Base-by-base conservation (phyloP, 2,888 invertebrate genomes). In the Clepsis dumicolana region DNA sequence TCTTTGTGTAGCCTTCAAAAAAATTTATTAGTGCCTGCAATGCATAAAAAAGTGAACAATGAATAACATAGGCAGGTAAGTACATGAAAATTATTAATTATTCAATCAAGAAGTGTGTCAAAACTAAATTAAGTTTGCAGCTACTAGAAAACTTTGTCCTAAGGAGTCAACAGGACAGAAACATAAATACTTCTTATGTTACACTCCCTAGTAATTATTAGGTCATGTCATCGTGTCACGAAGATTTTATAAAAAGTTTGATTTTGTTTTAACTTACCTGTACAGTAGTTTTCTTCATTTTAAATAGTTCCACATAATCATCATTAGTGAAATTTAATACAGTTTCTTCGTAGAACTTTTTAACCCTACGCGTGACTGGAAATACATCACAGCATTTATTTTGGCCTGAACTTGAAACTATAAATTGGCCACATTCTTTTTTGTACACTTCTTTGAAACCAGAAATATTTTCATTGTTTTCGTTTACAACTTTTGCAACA, bases 241-340 rank as follows among this genome's bases (percentile, higher is more conserved):
- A n/a, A n/a, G n/a, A n/a, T 29, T 29, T 29, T 35, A 14, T 35
- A 35, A 35, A 3, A 35, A 35, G 35, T 35, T 35, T 8, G 35
- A 35, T 12, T 7, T 44, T 44, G 1, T 48, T 12, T 1, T 12
- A 5, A 61, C 64, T 67, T 78, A 92, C 93, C 88, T 88, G 80
- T 35, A 89, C 85, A 65, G 93, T 93, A 56, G 73, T 79, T 74
- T 78, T 90, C 64, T 81, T 89, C 80, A 92, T 87, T 80, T 85
- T 86, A 70, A 91, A 88, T 12, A 76, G 80, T 18, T 80, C 77
- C 70, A 83, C 71, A 73, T 87, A 93, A 56, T 91, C 88, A 59
- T 83, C 80, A 52, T 90, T 83, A 27, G 80, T 82, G 71, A 82
- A 89, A 65, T 84, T 80, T 7, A 74, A 59, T n/a, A 89, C 76